These are phyloP conservation scores for Crepidodera aurea DNA, from an alignment of 2,888 invertebrate genomes.

Conservation along the genomic window DNA sequence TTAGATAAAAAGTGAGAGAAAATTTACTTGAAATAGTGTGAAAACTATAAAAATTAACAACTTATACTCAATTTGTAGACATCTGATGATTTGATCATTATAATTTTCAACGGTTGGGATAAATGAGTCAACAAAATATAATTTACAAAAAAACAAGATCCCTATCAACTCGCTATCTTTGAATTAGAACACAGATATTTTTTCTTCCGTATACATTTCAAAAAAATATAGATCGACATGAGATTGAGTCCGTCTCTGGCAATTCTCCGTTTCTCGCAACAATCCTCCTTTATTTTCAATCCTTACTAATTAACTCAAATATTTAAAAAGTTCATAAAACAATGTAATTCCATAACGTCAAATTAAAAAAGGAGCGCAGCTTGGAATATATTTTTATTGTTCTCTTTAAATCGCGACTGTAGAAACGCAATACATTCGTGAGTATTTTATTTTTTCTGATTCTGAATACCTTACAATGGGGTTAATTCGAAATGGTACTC, in stretches of 20 bases:
- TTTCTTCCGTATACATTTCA: too few species aligned
- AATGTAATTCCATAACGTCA: constrained; percentile 39
- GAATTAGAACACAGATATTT: too few species aligned
- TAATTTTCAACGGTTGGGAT: too few species aligned
- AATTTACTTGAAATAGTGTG: too few species aligned
- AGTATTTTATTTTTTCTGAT: constrained; percentile 37
- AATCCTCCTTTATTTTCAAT: constrained; percentile 45
- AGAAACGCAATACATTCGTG: constrained; percentile 37
- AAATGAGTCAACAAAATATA: too few species aligned
- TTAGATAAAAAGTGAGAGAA: too few species aligned
- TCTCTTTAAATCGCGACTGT: constrained; percentile 39
- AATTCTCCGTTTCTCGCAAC: constrained; percentile 37
- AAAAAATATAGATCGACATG: too few species aligned
- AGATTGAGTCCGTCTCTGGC: neutral
- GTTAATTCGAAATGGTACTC: constrained; percentile 35
- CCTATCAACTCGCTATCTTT: too few species aligned
- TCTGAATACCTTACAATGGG: constrained; percentile 34
- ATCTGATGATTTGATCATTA: too few species aligned
- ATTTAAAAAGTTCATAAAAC: constrained; percentile 45
- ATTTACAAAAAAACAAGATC: too few species aligned
- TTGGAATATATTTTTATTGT: constrained; percentile 42
- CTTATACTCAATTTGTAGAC: too few species aligned
- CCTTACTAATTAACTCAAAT: constrained; percentile 49
- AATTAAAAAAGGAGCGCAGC: constrained; percentile 36
- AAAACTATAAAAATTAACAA: too few species aligned